Conservation (phyloP, 2,113 vertebrate genomes). For the Cyprinodon variegatus region DNA sequence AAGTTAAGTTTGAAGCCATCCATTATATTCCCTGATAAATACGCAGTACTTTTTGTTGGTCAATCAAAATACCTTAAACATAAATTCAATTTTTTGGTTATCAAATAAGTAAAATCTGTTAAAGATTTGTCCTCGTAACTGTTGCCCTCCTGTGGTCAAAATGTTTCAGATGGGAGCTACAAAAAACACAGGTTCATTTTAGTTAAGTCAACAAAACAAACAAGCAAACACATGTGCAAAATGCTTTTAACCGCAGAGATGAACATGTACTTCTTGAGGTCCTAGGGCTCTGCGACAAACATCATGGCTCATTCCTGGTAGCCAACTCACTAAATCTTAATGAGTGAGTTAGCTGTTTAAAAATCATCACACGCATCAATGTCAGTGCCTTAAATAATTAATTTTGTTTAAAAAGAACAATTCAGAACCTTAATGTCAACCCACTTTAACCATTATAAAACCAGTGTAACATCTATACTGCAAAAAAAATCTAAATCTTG, state of each 20-base stretch:
- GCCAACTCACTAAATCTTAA: slow-evolving; percentile 7
- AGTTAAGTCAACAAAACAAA: slow-evolving; percentile 38
- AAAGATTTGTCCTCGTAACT: slow-evolving; percentile 5
- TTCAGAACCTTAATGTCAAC: neutral
- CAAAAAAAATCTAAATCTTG: too few species aligned
- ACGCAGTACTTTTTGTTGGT: too few species aligned
- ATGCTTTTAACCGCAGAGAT: slow-evolving; percentile 7
- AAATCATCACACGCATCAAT: neutral
- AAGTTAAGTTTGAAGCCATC: too few species aligned
- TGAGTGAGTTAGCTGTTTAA: neutral
- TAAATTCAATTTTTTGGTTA: too few species aligned
- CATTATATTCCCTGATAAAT: too few species aligned
- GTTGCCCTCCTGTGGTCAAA: slow-evolving; percentile 38
- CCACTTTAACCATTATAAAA: neutral
- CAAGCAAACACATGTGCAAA: slow-evolving; percentile 26
- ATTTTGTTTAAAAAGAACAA: neutral
- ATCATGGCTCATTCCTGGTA: slow-evolving; percentile 8
- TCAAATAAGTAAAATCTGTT: too few species aligned
- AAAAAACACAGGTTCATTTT: slow-evolving; percentile 28
- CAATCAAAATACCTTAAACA: neutral
- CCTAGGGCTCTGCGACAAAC: slow-evolving; percentile 15
- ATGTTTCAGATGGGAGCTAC: slow-evolving; percentile 37
- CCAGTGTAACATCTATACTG: too few species aligned
- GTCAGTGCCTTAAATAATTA: neutral
- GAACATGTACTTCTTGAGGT: slow-evolving; percentile 11